A percentile compares a stretch with the other conserved stretches of the same genome.
phyloP scores from a whole-genome alignment of 2,113 vertebrate species.

The Erythrolamprus reginae region DNA sequence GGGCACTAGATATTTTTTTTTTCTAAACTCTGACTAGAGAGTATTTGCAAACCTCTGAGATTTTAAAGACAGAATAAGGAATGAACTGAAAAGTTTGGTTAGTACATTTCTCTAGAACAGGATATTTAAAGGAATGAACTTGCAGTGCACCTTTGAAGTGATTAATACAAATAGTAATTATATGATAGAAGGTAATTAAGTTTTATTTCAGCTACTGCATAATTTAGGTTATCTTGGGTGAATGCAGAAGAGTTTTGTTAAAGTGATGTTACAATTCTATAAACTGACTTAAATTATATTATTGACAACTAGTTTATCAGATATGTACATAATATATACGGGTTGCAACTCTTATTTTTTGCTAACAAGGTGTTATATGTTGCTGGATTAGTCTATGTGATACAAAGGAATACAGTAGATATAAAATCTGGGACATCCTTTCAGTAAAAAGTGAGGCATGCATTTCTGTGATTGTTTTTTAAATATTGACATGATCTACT shows the following conservation, averaged over 20 bases:
- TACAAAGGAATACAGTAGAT: neutral
- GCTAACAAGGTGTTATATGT: neutral
- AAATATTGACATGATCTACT: too few relatives aligned
- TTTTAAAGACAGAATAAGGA: neutral
- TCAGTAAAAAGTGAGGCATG: neutral
- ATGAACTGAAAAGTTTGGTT: neutral
- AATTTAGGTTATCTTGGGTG: neutral
- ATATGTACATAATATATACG: neutral
- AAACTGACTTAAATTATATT: neutral
- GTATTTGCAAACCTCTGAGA: constrained; percentile 10
- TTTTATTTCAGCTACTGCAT: neutral
- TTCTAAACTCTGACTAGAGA: constrained; percentile 17
- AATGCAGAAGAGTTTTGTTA: neutral
- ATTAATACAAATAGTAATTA: neutral
- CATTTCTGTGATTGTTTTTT: too few relatives aligned
- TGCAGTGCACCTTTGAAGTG: neutral
- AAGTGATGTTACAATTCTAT: neutral
- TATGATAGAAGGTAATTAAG: neutral
- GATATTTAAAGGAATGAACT: neutral
- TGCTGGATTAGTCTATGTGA: neutral
- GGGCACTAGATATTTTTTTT: constrained; percentile 6
- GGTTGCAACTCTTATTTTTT: neutral
- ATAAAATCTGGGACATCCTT: neutral
- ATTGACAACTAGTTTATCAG: neutral
- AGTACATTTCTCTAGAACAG: constrained; percentile 1